Evolutionary conservation across 2,113 vertebrate genomes (phyloP).

Genomic region (Boulengeromyrus knoepffleri): DNA sequence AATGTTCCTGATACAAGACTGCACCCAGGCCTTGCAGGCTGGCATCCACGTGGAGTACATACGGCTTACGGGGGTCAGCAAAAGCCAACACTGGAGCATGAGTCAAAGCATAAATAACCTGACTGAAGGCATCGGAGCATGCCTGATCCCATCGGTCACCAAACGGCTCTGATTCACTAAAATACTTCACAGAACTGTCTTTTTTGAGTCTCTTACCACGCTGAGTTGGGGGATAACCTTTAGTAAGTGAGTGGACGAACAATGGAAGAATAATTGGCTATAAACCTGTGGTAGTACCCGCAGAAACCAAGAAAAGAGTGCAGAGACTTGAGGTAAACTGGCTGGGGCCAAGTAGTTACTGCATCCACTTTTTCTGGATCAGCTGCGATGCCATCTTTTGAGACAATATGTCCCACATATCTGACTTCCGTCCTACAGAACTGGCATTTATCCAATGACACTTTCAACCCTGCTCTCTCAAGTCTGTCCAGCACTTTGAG

Average conservation of each 20-base stretch:
- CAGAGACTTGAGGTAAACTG: neutral
- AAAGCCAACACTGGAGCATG: neutral
- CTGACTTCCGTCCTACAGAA: neutral
- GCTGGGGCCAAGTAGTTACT: neutral
- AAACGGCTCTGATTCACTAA: neutral
- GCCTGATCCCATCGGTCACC: neutral
- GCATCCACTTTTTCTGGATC: neutral
- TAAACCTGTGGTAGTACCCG: neutral
- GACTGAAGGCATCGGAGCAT: neutral
- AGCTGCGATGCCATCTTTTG: neutral
- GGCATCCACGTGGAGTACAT: neutral
- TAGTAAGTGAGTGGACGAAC: neutral
- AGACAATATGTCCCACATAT: neutral
- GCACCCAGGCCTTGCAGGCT: constrained; percentile 11
- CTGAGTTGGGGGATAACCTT: neutral
- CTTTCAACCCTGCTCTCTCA: neutral
- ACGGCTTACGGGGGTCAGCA: neutral
- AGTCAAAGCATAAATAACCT: neutral
- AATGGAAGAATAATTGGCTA: neutral
- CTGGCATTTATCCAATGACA: constrained; percentile 4
- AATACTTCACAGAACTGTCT: neutral
- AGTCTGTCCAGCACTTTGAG: neutral
- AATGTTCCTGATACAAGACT: constrained; percentile 16
- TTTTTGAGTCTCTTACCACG: neutral
- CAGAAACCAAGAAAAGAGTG: constrained; percentile 6